These are phyloP conservation scores for Cyprinodon brontotheroides DNA, from an alignment of 2,113 vertebrate species.

Conservation along the genomic window DNA sequence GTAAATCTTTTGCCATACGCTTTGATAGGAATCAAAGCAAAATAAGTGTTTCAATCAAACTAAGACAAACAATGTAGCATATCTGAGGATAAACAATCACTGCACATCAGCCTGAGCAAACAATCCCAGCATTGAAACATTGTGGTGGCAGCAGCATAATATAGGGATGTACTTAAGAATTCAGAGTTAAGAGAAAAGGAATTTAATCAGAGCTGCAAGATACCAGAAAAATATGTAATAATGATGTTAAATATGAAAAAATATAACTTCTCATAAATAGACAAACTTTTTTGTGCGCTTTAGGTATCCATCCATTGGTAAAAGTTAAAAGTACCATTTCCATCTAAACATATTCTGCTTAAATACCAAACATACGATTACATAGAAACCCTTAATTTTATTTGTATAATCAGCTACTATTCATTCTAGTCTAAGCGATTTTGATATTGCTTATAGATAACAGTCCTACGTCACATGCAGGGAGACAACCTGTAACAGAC, in stretches of 20 bases:
- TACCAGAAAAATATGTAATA: not conserved
- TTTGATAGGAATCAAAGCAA: not conserved
- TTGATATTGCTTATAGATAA: too few species aligned
- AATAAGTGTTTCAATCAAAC: too few species aligned
- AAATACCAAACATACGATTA: too few species aligned
- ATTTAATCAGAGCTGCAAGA: not conserved
- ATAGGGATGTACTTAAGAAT: not conserved
- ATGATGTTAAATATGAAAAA: not conserved
- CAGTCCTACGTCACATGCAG: too few species aligned
- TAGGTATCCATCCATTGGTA: not conserved
- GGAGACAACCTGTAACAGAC: too few species aligned
- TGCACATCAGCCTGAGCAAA: not conserved
- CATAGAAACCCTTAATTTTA: too few species aligned
- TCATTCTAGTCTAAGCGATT: too few species aligned
- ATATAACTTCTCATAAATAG: not conserved
- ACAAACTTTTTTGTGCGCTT: not conserved
- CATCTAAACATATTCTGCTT: too few species aligned
- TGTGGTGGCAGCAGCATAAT: not conserved
- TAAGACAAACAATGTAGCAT: too few species aligned
- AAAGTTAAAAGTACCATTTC: too few species aligned
- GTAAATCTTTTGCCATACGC: not conserved
- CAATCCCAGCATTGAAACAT: not conserved
- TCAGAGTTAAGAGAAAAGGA: not conserved
- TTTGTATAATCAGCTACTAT: too few species aligned
- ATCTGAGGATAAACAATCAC: too few species aligned